Evolutionary conservation across 2,888 invertebrate species (phyloP).

Genomic region (Nephrotoma appendiculata): DNA sequence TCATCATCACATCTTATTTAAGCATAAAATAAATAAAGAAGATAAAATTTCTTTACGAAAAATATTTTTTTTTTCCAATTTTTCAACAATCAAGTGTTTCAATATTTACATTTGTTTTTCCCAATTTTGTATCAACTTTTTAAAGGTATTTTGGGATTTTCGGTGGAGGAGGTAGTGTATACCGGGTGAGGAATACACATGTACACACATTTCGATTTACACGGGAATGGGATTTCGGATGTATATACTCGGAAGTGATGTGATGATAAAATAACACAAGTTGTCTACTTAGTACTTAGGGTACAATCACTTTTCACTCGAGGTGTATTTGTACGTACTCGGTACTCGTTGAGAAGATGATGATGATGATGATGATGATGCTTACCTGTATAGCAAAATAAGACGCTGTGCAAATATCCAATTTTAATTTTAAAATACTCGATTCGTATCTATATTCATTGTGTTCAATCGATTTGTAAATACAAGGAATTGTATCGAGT

Average conservation of each 20-base stretch:
- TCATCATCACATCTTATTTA: background rate
- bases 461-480: background rate
- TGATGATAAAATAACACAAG: background rate
- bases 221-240: background rate
- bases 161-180: background rate
- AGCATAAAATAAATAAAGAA: background rate
- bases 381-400: background rate
- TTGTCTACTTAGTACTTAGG: background rate
- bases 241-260: background rate
- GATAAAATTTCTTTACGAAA: background rate
- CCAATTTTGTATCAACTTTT: background rate
- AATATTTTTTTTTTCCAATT: background rate
- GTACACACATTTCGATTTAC: too few species aligned
- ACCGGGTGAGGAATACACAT: background rate
- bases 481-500: background rate
- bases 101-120: background rate
- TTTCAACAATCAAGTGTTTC: background rate
- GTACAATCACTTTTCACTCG: too few species aligned
- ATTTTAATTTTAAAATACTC: background rate
- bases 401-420: background rate
- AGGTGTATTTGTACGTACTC: too few species aligned
- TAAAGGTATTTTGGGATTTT: background rate
- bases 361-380: background rate
- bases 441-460: background rate
- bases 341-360: too few species aligned